Evolutionary conservation across 2,113 vertebrate species (phyloP).

Genomic region (Herpailurus yagouaroundi): DNA sequence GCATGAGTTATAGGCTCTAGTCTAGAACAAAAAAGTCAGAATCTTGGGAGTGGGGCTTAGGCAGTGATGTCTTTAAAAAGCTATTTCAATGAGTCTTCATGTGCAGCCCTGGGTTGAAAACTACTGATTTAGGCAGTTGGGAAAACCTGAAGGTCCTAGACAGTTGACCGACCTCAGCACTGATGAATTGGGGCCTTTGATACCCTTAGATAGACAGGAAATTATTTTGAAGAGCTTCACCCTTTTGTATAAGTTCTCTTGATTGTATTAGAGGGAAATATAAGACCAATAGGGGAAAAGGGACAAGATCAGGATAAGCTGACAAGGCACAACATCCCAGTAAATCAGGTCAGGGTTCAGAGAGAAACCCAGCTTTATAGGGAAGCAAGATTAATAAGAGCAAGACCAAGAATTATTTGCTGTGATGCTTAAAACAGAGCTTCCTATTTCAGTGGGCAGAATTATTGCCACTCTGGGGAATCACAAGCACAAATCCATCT

Average conservation of each 20-base stretch:
- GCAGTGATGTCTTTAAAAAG: background rate
- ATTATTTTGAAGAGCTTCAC: background rate
- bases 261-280: background rate
- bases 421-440: background rate
- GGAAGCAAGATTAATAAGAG: background rate
- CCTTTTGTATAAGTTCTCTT: background rate
- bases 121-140: background rate
- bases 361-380: background rate
- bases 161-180: background rate
- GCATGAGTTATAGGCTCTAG: background rate
- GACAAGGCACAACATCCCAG: background rate
- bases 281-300: background rate
- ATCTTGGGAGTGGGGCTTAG: background rate
- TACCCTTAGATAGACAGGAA: background rate
- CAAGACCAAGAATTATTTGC: background rate
- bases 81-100: background rate
- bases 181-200: background rate
- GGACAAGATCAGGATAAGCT: background rate
- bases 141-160: background rate
- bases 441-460: background rate
- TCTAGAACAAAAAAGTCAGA: background rate
- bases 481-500: background rate
- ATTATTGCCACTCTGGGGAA: background rate
- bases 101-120: background rate
- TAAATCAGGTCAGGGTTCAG: background rate